Base-by-base conservation (phyloP, 2,888 invertebrate genomes). In the Adela reaumurella region DNA sequence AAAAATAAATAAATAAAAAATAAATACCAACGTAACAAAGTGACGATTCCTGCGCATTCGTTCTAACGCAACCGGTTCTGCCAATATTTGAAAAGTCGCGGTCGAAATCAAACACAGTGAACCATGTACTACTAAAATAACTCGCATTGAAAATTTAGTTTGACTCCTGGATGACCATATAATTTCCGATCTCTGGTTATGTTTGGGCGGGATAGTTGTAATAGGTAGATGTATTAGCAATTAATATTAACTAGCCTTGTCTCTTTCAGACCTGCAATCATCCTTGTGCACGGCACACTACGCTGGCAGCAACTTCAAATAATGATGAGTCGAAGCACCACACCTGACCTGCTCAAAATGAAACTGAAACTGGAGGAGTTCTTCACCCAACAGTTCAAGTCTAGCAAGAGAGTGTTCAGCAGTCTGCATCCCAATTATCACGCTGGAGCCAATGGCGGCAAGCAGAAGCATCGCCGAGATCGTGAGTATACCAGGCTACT, bases 371-470 rank as follows among this genome's bases (percentile, higher is more conserved):
- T 99, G 29, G 95, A 96, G 60, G 96, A 97, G 73, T 99, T 99
- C 81, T 97, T 99, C 76, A 90, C 93, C 53, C 97, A 97, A 68
- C 97, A 98, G 78, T 95, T 97, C 67, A 94, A 95, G 67, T 95
- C 94, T 57, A 94, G 95, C 65, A 94, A 94, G 67, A 83, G 96
- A 2, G 95, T 94, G 3, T 92, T 97, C 65, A 90, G 89, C 53
- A 88, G 86, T 41, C 68, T 83, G 49, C 74, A 70, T 46, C 70
- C 73, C 2, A 70, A 66, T 48, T 74, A 74, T 52, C 59, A 61
- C 4, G 62, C 61, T 17, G 28, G 19, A 42, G 51, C 19, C 16
- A 35, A 17, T 2, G 56, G 62, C 1, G 57, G 58, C 42, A 52
- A 67, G 45, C 63, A 66, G 28, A 59, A 63, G 45, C 63, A 66